Base-by-base conservation (phyloP, 2,888 invertebrate genomes). In the Pterobdella sp. region DNA sequence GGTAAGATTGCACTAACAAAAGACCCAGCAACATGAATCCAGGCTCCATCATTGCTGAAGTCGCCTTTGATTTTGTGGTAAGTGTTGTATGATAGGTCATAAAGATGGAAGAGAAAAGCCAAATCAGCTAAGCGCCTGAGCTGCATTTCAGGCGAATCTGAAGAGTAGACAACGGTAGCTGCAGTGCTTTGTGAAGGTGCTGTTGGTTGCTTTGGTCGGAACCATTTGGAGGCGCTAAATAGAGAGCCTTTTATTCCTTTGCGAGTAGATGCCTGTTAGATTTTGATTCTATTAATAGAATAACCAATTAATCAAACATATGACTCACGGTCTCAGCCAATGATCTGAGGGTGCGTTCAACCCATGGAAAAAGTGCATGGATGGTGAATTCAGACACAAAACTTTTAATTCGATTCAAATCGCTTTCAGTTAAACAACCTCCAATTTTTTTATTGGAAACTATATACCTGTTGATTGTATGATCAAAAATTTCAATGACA, bases 11-110 rank as follows among this genome's bases (percentile, higher is more conserved):
- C 29, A 49, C 80, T 78, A 76, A 84, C 85, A 68, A 95, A 85
- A 3, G 97, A 94, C 14, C 96, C 94, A 0, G 97, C 95, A 84
- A 92, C 95, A 83, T 96, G 92, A 36, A 95, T 87, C 95, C 95
- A 96, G 0, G 97, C 97, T 78, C 94, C 92, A 83, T 98, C 97
- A 0, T 91, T 91, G 81, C 91, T 92, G 83, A 97, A 97, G 83
- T 98, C 98, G 72, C 94, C 88, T 85, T 97, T 97, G n/a, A 94
- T 93, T 63, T 91, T 89, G 84, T 97, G 94, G 85, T 96, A 98
- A 0, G 92, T 89, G 82, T 93, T 91, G 84, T 92, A 95, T 7
- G 96, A 94, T 77, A 92, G 87, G 77, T 90, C 89, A 85, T 95
- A 95, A 81, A 94, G 90, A 1, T 94, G 92, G 84, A 96, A 94